Evolutionary conservation across 2,888 invertebrate genomes (phyloP).

Genomic region (Sepiola atlantica): DNA sequence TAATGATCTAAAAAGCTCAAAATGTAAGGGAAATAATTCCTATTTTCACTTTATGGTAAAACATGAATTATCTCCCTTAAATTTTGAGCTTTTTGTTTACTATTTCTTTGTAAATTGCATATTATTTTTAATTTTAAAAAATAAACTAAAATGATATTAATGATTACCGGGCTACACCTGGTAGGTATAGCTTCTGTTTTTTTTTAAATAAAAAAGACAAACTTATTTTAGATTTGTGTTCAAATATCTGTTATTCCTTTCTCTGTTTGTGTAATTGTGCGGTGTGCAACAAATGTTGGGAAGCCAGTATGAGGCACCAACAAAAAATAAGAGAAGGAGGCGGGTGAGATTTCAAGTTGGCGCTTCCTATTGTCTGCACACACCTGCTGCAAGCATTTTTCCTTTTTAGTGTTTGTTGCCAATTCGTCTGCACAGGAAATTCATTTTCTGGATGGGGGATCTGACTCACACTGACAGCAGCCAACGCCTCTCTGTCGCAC

Average conservation of each 20-base stretch:
- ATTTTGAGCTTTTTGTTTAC: no score
- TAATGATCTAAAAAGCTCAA: no score
- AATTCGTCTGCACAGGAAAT: not conserved
- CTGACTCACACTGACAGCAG: slow-evolving; percentile 8
- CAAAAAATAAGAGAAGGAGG: not conserved
- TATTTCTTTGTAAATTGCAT: no score
- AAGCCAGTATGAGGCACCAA: not conserved
- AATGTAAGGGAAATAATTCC: no score
- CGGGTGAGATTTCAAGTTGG: not conserved
- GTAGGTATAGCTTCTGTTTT: no score
- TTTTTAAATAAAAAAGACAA: not conserved
- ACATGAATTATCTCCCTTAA: no score
- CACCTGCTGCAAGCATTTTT: not conserved
- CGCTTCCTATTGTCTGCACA: not conserved
- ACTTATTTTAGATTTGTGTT: not conserved
- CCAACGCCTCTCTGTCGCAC: not conserved
- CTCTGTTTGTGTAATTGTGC: not conserved
- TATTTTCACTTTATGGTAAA: no score
- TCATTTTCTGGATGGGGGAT: not conserved
- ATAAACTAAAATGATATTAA: no score
- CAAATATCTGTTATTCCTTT: not conserved
- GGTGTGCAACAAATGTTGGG: not conserved
- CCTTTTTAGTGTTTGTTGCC: not conserved
- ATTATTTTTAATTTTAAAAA: no score
- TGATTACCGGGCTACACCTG: no score